A percentile compares a stretch with the other conserved stretches of the same genome.
phyloP scores from a whole-genome alignment of 2,113 vertebrate genomes.

The Corythaixoides concolor region DNA sequence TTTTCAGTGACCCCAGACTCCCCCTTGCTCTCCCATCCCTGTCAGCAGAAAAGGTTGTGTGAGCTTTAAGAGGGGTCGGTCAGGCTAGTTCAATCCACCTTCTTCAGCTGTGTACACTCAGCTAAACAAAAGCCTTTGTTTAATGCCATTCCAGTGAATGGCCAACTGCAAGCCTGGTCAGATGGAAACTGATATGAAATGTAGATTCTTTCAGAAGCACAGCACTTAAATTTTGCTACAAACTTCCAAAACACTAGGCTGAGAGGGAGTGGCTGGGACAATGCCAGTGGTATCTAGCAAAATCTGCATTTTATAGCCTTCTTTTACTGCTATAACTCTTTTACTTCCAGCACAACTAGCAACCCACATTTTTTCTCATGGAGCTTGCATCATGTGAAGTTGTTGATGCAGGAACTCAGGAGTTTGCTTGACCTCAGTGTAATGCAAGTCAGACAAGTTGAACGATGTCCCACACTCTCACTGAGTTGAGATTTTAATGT shows the following conservation, averaged over 20 bases:
- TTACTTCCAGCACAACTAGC: neutral
- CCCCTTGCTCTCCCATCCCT: neutral
- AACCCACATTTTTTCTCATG: neutral
- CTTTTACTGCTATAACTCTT: neutral
- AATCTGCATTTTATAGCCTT: neutral
- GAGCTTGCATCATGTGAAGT: neutral
- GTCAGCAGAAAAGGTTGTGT: neutral
- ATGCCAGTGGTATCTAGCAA: neutral
- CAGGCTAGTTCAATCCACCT: constrained; percentile 25
- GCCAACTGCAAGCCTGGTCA: constrained; percentile 17
- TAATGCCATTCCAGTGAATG: neutral
- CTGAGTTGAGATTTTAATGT: neutral
- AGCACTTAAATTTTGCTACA: neutral
- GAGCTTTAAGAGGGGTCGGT: neutral
- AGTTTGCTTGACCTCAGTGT: neutral
- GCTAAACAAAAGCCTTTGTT: constrained; percentile 58
- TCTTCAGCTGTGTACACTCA: constrained; percentile 48
- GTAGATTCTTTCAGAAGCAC: neutral
- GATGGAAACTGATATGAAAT: constrained; percentile 33
- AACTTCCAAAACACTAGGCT: neutral
- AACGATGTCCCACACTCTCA: neutral
- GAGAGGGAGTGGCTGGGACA: neutral
- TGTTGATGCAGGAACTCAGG: neutral
- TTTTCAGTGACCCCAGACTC: neutral
- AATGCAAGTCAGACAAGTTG: neutral